A percentile compares a stretch with the other conserved stretches of the same genome.
Conservation (phyloP, 2,797 vertebrate species). For the Austrolebias charrua region DNA sequence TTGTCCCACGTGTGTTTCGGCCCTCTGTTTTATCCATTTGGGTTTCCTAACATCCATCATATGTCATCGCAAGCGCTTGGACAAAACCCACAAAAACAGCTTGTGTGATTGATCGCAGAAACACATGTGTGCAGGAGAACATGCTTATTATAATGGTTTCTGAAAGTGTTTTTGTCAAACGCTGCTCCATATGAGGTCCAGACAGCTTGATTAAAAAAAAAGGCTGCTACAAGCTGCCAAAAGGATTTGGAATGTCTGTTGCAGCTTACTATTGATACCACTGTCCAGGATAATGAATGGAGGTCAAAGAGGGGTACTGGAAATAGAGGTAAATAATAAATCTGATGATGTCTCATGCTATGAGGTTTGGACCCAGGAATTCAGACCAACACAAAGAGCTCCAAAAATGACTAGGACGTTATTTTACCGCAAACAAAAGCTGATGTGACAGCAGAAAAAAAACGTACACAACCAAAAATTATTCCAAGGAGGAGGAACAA, state of each 20-base stretch:
- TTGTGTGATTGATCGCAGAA: slow-evolving; percentile 49
- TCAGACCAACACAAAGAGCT: no score
- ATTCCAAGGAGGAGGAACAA: no score
- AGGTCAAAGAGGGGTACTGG: slow-evolving; percentile 20
- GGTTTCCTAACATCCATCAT: slow-evolving; percentile 51
- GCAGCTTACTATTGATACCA: slow-evolving; percentile 41
- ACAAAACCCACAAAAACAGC: slow-evolving; percentile 14
- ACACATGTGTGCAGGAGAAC: slow-evolving; percentile 36
- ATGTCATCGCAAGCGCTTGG: slow-evolving; percentile 22
- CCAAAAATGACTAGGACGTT: no score
- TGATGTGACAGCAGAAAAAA: no score
- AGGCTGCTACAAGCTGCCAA: slow-evolving; percentile 24
- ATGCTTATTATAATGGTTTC: slow-evolving; percentile 17
- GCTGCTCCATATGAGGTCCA: slow-evolving; percentile 22
- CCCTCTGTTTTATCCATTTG: slow-evolving; percentile 52
- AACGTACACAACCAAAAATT: no score
- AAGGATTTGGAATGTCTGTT: slow-evolving; percentile 44
- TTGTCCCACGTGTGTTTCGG: slow-evolving; percentile 18
- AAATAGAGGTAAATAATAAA: background rate
- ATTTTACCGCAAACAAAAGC: no score
- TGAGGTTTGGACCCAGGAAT: no score
- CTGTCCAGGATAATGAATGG: slow-evolving; percentile 13
- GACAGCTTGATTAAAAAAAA: slow-evolving; percentile 63
- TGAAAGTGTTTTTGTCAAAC: slow-evolving; percentile 35
- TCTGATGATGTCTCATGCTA: no score